phyloP scores from a whole-genome alignment of 2,888 invertebrate species.

The Hirtodrosophila cameraria region DNA sequence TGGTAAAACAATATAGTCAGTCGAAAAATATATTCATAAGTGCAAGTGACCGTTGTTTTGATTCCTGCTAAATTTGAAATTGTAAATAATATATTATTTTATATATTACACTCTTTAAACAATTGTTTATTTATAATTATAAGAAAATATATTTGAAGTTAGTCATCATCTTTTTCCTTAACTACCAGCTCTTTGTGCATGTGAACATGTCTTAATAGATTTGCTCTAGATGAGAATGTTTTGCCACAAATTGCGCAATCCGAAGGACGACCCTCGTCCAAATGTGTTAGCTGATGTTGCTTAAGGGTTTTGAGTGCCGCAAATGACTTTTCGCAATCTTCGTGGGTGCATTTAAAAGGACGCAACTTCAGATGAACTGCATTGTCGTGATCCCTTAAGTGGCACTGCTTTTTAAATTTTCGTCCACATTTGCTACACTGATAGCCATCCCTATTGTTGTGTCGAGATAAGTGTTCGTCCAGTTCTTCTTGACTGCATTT shows the following conservation, averaged over 20 bases:
- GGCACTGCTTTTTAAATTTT: slow-evolving; percentile 48
- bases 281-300: slow-evolving; percentile 33
- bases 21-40: too few relatives aligned
- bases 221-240: slow-evolving; percentile 25
- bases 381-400: slow-evolving; percentile 46
- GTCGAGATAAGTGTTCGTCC: slow-evolving; percentile 33
- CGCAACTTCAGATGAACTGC: slow-evolving; percentile 54
- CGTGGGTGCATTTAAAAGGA: slow-evolving; percentile 40
- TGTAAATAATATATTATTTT: too few relatives aligned
- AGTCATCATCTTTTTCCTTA: slow-evolving; percentile 7
- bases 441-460: slow-evolving; percentile 46
- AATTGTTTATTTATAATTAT: too few relatives aligned
- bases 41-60: too few relatives aligned
- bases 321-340: slow-evolving; percentile 38
- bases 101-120: too few relatives aligned
- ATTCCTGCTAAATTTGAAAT: too few relatives aligned
- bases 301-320: slow-evolving; percentile 52
- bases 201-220: slow-evolving; percentile 30
- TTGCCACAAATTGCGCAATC: slow-evolving; percentile 32
- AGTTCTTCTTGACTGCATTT: slow-evolving; percentile 37
- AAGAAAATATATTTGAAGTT: too few relatives aligned
- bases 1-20: too few relatives aligned
- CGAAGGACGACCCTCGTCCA: background rate
- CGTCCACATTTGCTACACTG: slow-evolving; percentile 56
- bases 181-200: slow-evolving; percentile 15